phyloP scores from a whole-genome alignment of 92 coral and sea anemone species.

The Phenganax stokvisi region DNA sequence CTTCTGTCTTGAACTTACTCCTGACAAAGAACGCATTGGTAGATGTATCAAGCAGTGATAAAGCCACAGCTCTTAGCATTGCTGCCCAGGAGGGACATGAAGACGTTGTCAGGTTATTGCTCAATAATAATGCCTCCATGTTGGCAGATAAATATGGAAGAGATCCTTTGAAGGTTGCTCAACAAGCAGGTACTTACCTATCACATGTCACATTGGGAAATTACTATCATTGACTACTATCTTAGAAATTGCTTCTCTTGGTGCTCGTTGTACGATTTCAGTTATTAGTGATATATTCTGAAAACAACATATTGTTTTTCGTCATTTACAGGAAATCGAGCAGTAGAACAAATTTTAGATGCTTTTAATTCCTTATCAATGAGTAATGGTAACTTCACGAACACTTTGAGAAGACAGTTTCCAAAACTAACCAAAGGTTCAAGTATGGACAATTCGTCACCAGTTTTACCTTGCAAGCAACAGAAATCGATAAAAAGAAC shows the following conservation, averaged over 20 bases:
- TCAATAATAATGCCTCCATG: conserved; percentile 77
- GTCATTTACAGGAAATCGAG: conserved; percentile 69
- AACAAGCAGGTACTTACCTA: conserved; percentile 67
- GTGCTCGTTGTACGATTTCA: not conserved
- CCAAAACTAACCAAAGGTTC: conserved; percentile 44
- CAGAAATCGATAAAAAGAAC: conserved; percentile 12
- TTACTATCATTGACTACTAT: not conserved
- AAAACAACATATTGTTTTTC: not conserved
- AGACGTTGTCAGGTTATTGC: conserved; percentile 83
- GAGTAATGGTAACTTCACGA: conserved; percentile 82
- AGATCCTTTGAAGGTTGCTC: conserved; percentile 95
- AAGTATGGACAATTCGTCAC: conserved; percentile 2
- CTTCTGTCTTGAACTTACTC: conserved; percentile 69
- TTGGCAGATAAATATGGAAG: conserved; percentile 85
- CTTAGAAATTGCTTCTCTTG: not conserved
- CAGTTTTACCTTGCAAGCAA: not conserved
- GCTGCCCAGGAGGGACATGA: conserved; percentile 99
- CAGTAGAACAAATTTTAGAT: conserved; percentile 80
- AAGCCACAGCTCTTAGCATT: conserved; percentile 84
- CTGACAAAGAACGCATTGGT: conserved; percentile 83
- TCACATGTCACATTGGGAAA: not conserved
- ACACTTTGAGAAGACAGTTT: conserved; percentile 73
- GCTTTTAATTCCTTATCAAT: conserved; percentile 84
- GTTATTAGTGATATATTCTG: not conserved
- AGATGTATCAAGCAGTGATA: conserved; percentile 67